Percentiles rank a stretch among this genome's conserved stretches.
Conservation (phyloP, 2,113 vertebrate genomes). For the Forbesichthys agassizii region DNA sequence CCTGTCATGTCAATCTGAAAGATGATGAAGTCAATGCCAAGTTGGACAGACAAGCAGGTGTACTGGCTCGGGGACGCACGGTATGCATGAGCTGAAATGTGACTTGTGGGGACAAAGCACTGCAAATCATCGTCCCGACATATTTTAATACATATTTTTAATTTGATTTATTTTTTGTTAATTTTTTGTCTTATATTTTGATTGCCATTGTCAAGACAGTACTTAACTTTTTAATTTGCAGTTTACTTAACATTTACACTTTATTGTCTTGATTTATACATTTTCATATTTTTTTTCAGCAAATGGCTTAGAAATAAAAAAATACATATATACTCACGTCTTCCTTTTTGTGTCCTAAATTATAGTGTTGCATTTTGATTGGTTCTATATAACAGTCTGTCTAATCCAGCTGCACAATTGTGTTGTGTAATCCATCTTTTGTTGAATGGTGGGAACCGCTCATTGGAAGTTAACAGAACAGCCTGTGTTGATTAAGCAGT, state of each 20-base stretch:
- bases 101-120: conserved; percentile 79
- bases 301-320: conserved; percentile 91
- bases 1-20: conserved; percentile 74
- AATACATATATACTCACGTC: background rate
- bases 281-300: conserved; percentile 76
- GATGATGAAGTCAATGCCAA: conserved; percentile 77
- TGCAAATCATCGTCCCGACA: conserved; percentile 78
- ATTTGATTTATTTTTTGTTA: conserved; percentile 12
- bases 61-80: conserved; percentile 76
- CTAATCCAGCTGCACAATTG: background rate
- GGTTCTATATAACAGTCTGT: background rate
- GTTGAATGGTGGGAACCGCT: background rate
- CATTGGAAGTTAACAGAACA: background rate
- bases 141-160: conserved; percentile 66
- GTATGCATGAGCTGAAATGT: conserved; percentile 74
- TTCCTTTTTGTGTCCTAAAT: conserved; percentile 42
- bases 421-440: too few relatives aligned
- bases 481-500: too few relatives aligned
- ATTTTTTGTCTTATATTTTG: conserved; percentile 72
- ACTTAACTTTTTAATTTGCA: conserved; percentile 31
- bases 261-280: conserved; percentile 75
- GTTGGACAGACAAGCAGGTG: conserved; percentile 66
- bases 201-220: conserved; percentile 75
- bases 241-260: conserved; percentile 47
- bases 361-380: conserved; percentile 31